Conservation (phyloP, 2,888 invertebrate species). For the Tyria jacobaeae region DNA sequence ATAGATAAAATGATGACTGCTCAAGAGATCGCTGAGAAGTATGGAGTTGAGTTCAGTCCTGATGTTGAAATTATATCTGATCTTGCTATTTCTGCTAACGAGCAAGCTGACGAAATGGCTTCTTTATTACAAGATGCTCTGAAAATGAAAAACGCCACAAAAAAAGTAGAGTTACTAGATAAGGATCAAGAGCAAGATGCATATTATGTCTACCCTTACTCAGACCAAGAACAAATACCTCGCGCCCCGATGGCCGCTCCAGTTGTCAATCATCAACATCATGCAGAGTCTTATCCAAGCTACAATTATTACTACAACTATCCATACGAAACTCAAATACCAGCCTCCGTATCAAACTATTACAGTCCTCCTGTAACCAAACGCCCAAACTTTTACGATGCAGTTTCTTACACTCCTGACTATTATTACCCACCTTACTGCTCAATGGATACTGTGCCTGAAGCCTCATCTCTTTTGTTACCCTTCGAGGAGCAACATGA, state of each 20-base stretch:
- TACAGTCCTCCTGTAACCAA: slow-evolving; percentile 62
- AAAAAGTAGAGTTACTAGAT: slow-evolving; percentile 47
- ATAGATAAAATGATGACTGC: slow-evolving; percentile 84
- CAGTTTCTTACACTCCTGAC: slow-evolving; percentile 66
- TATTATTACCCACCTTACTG: slow-evolving; percentile 62
- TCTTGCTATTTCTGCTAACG: slow-evolving; percentile 71
- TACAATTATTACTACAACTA: slow-evolving; percentile 58
- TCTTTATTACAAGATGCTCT: slow-evolving; percentile 67
- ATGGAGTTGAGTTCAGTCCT: slow-evolving; percentile 74
- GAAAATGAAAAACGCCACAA: slow-evolving; percentile 56
- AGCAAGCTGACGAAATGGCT: slow-evolving; percentile 73
- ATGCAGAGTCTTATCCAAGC: slow-evolving; percentile 48
- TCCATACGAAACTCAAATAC: slow-evolving; percentile 66
- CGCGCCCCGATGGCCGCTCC: slow-evolving; percentile 18
- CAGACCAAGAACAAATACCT: slow-evolving; percentile 39
- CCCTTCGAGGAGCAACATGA: slow-evolving; percentile 60
- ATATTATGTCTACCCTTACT: slow-evolving; percentile 49
- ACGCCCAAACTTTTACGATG: slow-evolving; percentile 71
- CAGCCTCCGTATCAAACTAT: slow-evolving; percentile 56
- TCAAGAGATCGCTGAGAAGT: slow-evolving; percentile 82
- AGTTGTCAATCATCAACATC: slow-evolving; percentile 45
- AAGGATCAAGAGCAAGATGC: slow-evolving; percentile 28
- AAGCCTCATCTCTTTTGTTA: slow-evolving; percentile 50
- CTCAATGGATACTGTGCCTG: slow-evolving; percentile 63
- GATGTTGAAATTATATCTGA: slow-evolving; percentile 77